A percentile compares a stretch with the other conserved stretches of the same genome.
These are phyloP conservation scores for Carassius gibelio DNA, from an alignment of 2,113 vertebrate genomes.

Conservation along the genomic window DNA sequence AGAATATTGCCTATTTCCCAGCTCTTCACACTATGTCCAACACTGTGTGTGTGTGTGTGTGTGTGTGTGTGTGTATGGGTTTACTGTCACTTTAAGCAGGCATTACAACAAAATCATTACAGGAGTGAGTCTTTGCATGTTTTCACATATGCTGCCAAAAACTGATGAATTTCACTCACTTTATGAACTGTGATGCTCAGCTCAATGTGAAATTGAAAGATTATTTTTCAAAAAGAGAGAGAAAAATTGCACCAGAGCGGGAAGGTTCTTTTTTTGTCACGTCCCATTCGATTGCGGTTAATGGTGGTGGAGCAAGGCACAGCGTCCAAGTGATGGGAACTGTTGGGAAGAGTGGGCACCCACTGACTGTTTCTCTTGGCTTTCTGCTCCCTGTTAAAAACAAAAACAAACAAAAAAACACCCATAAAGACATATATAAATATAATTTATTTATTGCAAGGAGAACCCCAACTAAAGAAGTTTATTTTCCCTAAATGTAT, in stretches of 20 bases:
- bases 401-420: not conserved
- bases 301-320: slow-evolving; percentile 98
- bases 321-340: slow-evolving; percentile 95
- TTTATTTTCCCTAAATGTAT: too few relatives aligned
- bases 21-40: too few relatives aligned
- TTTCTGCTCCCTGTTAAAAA: slow-evolving; percentile 87
- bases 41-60: too few relatives aligned
- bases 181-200: not conserved
- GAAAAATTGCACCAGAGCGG: slow-evolving; percentile 87
- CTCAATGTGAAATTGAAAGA: not conserved
- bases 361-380: slow-evolving; percentile 97
- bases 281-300: slow-evolving; percentile 95
- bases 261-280: slow-evolving; percentile 97
- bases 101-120: too few relatives aligned
- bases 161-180: not conserved
- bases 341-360: slow-evolving; percentile 97
- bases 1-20: too few relatives aligned
- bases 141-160: too few relatives aligned
- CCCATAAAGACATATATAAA: not conserved
- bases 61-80: too few relatives aligned
- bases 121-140: too few relatives aligned
- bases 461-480: not conserved
- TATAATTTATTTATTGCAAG: not conserved
- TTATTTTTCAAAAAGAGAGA: not conserved
- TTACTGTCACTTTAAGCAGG: not conserved